A percentile compares a stretch with the other conserved stretches of the same genome.
Evolutionary conservation across 53 echinoderm and acorn worm species (phyloP).

Genomic region (Paracentrotus lividus): DNA sequence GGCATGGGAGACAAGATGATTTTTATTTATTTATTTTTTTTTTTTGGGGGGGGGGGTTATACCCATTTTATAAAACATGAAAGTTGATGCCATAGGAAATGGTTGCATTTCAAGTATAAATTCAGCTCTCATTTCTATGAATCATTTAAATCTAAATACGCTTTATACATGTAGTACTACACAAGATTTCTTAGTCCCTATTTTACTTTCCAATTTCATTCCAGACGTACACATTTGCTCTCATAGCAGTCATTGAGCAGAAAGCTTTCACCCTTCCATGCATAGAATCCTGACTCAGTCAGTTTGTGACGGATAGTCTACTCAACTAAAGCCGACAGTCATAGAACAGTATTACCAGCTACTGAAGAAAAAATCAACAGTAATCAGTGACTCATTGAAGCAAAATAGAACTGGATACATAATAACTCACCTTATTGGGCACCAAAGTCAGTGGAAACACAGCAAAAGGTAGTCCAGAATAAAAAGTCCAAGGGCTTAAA

Average conservation of each 20-base stretch:
- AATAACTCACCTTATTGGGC: background rate
- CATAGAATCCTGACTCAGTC: background rate
- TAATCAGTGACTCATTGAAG: slow-evolving; percentile 25
- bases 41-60: no score
- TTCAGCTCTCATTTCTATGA: no score
- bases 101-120: no score
- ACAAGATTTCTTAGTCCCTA: no score
- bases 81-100: no score
- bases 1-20: no score
- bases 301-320: background rate
- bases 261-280: background rate
- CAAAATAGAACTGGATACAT: background rate
- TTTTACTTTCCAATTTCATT: no score
- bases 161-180: no score
- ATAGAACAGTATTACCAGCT: slow-evolving; percentile 19
- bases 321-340: background rate
- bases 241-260: background rate
- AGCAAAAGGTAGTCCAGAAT: background rate
- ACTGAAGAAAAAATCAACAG: slow-evolving; percentile 17
- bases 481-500: slow-evolving; percentile 1
- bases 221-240: no score
- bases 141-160: no score
- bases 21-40: no score
- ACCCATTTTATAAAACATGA: no score
- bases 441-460: background rate